Conservation (phyloP, 2,888 invertebrate genomes). For the Emesis castigata region DNA sequence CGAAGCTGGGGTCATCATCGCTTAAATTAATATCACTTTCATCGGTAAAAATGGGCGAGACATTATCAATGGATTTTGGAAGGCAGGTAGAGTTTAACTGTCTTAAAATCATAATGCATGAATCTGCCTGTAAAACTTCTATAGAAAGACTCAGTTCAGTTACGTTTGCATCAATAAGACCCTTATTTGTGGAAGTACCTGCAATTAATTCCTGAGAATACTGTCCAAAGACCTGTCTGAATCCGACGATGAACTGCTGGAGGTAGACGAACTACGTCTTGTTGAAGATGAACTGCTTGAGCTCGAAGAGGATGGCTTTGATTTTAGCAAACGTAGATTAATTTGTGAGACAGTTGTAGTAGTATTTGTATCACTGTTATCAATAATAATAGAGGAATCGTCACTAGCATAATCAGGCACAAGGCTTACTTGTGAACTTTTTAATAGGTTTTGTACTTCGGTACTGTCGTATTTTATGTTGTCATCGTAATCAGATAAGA, state of each 20-base stretch:
- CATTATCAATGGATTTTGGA: not conserved
- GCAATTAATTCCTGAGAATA: not conserved
- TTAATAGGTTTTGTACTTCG: not conserved
- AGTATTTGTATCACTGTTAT: not conserved
- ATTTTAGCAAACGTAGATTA: not conserved
- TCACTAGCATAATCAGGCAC: not conserved
- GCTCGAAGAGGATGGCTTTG: not conserved
- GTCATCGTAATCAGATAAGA: constrained; percentile 12
- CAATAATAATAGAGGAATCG: constrained; percentile 8
- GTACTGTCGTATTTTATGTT: constrained; percentile 4
- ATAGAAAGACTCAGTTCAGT: not conserved
- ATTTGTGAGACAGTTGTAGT: not conserved
- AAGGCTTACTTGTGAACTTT: not conserved
- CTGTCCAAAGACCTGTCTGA: not conserved
- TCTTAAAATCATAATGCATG: not conserved
- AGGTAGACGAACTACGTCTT: not conserved
- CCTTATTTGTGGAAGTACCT: not conserved
- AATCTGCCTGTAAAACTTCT: not conserved
- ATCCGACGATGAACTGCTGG: not conserved
- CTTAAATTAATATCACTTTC: not conserved
- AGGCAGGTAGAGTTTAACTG: constrained; percentile 3
- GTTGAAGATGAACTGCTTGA: constrained; percentile 4
- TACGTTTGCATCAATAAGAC: not conserved
- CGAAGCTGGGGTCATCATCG: not conserved
- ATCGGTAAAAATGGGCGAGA: constrained; percentile 9